Conservation (phyloP, 2,797 vertebrate genomes). For the Micropoecilia bifurca region DNA sequence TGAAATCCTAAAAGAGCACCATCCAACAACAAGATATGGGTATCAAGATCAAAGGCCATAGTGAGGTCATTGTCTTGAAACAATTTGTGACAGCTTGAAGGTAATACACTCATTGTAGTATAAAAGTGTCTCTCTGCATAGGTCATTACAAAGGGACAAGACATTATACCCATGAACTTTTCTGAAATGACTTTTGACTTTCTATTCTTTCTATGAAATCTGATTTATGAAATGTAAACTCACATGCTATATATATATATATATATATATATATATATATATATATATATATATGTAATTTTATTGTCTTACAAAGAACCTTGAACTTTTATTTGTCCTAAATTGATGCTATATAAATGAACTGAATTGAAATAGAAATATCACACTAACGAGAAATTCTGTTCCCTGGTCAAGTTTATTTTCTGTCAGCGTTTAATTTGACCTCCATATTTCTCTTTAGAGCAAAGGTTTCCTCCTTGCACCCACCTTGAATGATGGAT, state of each 20-base stretch:
- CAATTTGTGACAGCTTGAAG: slow-evolving; percentile 87
- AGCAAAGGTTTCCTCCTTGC: background rate
- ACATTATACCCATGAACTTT: slow-evolving; percentile 56
- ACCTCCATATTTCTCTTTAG: background rate
- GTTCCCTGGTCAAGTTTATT: background rate
- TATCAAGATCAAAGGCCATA: slow-evolving; percentile 85
- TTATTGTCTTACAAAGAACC: background rate
- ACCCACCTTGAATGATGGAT: background rate
- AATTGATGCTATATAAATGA: background rate
- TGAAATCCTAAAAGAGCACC: slow-evolving; percentile 85
- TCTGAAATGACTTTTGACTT: background rate
- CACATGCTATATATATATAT: too few relatives aligned
- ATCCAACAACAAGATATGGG: slow-evolving; percentile 82
- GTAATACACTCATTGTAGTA: slow-evolving; percentile 78
- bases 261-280: too few relatives aligned
- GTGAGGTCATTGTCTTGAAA: slow-evolving; percentile 85
- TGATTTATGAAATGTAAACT: too few relatives aligned
- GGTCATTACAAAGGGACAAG: slow-evolving; percentile 75
- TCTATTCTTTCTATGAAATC: background rate
- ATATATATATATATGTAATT: background rate
- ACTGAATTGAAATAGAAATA: background rate
- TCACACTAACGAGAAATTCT: background rate
- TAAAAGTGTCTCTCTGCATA: slow-evolving; percentile 86
- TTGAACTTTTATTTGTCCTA: background rate
- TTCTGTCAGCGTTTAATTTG: background rate